Percentiles rank a stretch among this genome's conserved stretches.
Conservation (phyloP, 2,888 invertebrate species). For the Gari tellinella region DNA sequence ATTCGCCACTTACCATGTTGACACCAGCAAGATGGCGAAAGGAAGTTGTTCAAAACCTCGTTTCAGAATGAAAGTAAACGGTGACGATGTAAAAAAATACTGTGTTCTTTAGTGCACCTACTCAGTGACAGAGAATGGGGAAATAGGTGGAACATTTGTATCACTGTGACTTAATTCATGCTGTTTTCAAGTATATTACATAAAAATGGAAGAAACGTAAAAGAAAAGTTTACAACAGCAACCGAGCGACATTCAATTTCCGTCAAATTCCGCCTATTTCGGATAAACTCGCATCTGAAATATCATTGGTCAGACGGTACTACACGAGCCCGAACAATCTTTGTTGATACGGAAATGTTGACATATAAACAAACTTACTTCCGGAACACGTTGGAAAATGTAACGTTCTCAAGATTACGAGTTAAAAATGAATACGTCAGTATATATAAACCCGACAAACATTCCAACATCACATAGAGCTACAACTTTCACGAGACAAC, state of each 20-base stretch:
- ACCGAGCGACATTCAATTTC: no score
- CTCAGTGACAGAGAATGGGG: no score
- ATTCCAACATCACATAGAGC: background rate
- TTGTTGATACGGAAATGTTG: constrained; percentile 33
- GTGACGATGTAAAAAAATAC: background rate
- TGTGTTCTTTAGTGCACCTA: no score
- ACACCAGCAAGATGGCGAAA: constrained; percentile 60
- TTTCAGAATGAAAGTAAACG: constrained; percentile 54
- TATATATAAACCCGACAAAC: background rate
- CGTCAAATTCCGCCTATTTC: background rate
- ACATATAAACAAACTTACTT: constrained; percentile 33
- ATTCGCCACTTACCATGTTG: constrained; percentile 53
- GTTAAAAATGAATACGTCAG: constrained; percentile 17
- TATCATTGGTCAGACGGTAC: no score
- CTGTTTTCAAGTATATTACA: no score
- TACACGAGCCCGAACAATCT: no score
- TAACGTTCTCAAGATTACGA: constrained; percentile 29
- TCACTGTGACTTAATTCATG: no score
- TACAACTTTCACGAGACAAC: no score
- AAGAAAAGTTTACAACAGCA: no score
- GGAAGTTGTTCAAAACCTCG: constrained; percentile 50
- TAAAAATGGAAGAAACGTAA: no score
- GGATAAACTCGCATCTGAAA: background rate
- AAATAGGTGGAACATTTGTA: no score
- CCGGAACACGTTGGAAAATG: constrained; percentile 71